These are phyloP conservation scores for Campylorhamphus procurvoides DNA, from an alignment of 2,113 vertebrate genomes.

Conservation along the genomic window DNA sequence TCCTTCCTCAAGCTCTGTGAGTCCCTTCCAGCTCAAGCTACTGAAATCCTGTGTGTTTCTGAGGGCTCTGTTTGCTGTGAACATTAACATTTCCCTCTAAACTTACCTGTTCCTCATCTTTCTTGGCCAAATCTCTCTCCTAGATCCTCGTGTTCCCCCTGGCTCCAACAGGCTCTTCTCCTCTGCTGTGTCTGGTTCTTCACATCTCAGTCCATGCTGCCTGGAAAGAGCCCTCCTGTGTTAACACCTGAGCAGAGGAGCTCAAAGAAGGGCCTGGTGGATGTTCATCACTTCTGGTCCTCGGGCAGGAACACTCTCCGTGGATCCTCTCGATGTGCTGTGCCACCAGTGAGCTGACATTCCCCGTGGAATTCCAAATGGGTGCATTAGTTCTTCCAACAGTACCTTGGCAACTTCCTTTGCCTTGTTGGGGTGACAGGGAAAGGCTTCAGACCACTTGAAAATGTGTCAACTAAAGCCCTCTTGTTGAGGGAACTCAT, in stretches of 20 bases:
- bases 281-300: background rate
- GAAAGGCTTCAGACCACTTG: background rate
- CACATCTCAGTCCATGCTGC: background rate
- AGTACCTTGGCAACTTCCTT: background rate
- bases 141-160: background rate
- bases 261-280: background rate
- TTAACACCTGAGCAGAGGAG: background rate
- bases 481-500: background rate
- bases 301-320: background rate
- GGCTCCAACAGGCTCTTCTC: background rate
- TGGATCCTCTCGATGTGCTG: accelerated
- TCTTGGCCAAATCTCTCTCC: background rate
- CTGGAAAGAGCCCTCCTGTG: background rate
- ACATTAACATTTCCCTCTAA: background rate
- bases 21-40: background rate
- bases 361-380: background rate
- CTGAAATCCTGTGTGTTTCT: background rate
- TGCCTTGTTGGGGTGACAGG: background rate
- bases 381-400: background rate
- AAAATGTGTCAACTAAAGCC: background rate
- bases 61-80: background rate
- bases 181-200: background rate
- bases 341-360: background rate
- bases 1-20: background rate
- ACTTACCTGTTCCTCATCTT: background rate